Base-by-base conservation (phyloP, 2,797 vertebrate genomes). In the Coregonus ussuriensis region DNA sequence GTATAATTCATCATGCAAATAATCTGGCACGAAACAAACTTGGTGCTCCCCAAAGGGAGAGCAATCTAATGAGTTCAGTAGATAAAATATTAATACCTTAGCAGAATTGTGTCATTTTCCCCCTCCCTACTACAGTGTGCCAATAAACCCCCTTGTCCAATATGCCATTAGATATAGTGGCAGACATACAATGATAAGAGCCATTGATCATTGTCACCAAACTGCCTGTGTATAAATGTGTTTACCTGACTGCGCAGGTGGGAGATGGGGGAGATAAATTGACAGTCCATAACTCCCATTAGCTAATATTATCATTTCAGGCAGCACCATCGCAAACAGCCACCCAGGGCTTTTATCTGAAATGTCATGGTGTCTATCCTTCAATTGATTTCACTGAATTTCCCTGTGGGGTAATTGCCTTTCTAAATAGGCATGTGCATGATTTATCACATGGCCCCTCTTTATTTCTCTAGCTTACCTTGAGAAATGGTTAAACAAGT, bases 1-100 rank as follows among this genome's bases (percentile, higher is more conserved):
- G 83, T 89, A 89, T 90, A 88, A 90, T 90, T 88, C 81, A 90
- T 89, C 84, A 88, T 83, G 74, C 75, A 89, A 90, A 88, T 91
- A 90, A 88, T 88, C 75, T 90, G 90, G 85, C 88, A 90, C 85
- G 87, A 90, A 90, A 89, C 84, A 89, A 89, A 89, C 86, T 86
- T 76, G 76, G 74, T 75, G 78, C 81, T 87, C 84, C 85, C 86
- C 3, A 83, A 81, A 91, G 88, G 83, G 84, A 77, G 11, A 81
- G 78, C 78, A 53, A 41, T 90, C 84, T 90, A 90, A 91, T 87
- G 86, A 89, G 87, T 88, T 89, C 82, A 86, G 82, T 81, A 77
- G 75, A 88, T 89, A 84, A 88, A 90, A 90, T 88, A 91, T 90
- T 88, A 84, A 89, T 85, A 89, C 82, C 81, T 83, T 82, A 78